Conservation (phyloP, 2,797 vertebrate species). For the Sebastes glaucus region DNA sequence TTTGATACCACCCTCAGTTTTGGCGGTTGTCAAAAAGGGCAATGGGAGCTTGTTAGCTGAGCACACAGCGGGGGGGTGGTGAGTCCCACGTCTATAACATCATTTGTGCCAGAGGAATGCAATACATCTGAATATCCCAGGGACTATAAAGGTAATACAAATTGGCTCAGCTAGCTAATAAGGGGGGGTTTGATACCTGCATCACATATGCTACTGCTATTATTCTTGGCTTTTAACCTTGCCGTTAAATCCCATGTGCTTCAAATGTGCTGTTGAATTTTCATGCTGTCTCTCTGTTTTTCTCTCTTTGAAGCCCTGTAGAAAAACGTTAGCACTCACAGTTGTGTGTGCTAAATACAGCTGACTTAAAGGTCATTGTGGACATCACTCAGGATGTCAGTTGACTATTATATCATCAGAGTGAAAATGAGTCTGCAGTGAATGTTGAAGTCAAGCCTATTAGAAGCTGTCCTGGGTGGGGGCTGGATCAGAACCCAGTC, state of each 20-base stretch:
- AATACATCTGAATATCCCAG: conserved; percentile 29
- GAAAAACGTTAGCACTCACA: background rate
- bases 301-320: background rate
- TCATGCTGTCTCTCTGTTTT: background rate
- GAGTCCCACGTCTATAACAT: conserved; percentile 30
- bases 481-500: conserved; percentile 3
- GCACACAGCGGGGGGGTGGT: conserved; percentile 3
- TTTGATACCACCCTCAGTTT: conserved; percentile 36
- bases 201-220: background rate
- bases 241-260: background rate
- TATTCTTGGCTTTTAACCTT: background rate
- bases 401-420: background rate
- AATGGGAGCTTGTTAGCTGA: conserved; percentile 61
- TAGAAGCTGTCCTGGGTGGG: background rate
- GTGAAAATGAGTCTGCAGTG: background rate
- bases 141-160: conserved; percentile 29
- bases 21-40: conserved; percentile 50
- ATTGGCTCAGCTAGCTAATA: conserved; percentile 11
- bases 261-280: background rate
- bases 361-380: background rate
- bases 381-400: background rate
- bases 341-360: background rate
- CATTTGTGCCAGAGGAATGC: conserved; percentile 25
- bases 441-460: conserved; percentile 1
- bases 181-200: background rate